A percentile compares a stretch with the other conserved stretches of the same genome.
phyloP scores from a whole-genome alignment of 2,888 invertebrate genomes.

The Tachina lurida region DNA sequence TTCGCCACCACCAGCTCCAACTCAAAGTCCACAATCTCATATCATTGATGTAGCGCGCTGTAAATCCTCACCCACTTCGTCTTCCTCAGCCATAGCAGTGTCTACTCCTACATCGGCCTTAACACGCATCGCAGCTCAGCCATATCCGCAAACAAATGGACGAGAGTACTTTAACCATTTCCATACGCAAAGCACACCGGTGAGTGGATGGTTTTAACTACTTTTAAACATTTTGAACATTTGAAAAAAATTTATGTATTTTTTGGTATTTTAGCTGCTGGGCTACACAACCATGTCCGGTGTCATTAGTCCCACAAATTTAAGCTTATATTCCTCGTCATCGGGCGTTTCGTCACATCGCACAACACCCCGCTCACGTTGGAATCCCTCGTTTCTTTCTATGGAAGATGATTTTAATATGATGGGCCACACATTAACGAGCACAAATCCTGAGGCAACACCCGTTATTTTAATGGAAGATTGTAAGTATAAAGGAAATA shows the following conservation, averaged over 20 bases:
- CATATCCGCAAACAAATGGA: constrained; percentile 83
- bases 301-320: constrained; percentile 93
- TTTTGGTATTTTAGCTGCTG: constrained; percentile 88
- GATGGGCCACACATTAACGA: constrained; percentile 89
- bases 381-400: constrained; percentile 93
- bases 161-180: constrained; percentile 94
- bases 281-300: constrained; percentile 94
- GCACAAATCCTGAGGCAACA: constrained; percentile 86
- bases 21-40: constrained; percentile 76
- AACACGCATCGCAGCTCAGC: constrained; percentile 82
- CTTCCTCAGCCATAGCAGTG: constrained; percentile 67
- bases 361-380: constrained; percentile 89
- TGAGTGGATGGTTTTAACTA: constrained; percentile 71
- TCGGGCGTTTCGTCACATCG: constrained; percentile 84
- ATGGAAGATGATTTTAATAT: constrained; percentile 97
- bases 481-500: constrained; percentile 83
- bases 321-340: constrained; percentile 91
- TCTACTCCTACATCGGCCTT: constrained; percentile 72
- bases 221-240: not conserved
- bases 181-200: constrained; percentile 92
- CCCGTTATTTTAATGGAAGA: constrained; percentile 92
- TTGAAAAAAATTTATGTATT: not conserved
- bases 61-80: constrained; percentile 67
- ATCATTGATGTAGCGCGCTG: constrained; percentile 76
- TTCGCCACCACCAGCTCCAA: constrained; percentile 75